A percentile compares a stretch with the other conserved stretches of the same genome.
phyloP scores from a whole-genome alignment of 2,113 vertebrate species.

The Cavia porcellus region DNA sequence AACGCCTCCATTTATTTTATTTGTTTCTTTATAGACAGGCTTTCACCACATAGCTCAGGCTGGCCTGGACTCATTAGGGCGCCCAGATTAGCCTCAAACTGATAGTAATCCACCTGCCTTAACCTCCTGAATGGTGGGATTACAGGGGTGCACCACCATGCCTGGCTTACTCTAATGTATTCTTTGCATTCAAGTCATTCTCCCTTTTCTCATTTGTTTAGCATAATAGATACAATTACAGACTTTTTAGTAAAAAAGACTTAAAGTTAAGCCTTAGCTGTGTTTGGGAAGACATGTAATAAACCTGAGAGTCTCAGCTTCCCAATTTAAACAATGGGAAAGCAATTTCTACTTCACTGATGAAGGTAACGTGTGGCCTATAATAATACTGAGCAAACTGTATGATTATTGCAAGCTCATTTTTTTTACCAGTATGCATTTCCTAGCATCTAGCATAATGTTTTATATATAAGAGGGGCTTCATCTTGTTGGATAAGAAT shows the following conservation, averaged over 20 bases:
- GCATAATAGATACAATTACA: not conserved
- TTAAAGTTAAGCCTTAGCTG: not conserved
- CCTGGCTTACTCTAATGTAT: not conserved
- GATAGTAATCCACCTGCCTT: not conserved
- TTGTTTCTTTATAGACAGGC: not conserved
- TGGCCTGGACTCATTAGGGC: no score
- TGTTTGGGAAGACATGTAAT: not conserved
- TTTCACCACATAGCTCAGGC: not conserved
- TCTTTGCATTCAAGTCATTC: not conserved
- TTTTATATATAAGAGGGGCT: conserved; percentile 12
- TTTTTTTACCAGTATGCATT: conserved; percentile 20
- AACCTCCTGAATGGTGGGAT: no score
- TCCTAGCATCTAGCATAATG: not conserved
- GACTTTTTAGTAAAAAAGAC: not conserved
- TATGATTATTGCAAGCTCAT: conserved; percentile 37
- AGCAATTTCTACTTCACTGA: not conserved
- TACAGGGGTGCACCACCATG: no score
- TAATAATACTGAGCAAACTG: not conserved
- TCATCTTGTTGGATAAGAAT: conserved; percentile 25
- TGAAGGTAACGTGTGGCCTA: not conserved
- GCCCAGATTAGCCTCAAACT: not conserved
- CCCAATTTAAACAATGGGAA: conserved; percentile 2
- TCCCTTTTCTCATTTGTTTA: not conserved
- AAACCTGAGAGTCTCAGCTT: not conserved
- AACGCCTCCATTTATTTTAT: not conserved